Conservation (phyloP, 2,113 vertebrate species). For the Lophotis ruficrista region DNA sequence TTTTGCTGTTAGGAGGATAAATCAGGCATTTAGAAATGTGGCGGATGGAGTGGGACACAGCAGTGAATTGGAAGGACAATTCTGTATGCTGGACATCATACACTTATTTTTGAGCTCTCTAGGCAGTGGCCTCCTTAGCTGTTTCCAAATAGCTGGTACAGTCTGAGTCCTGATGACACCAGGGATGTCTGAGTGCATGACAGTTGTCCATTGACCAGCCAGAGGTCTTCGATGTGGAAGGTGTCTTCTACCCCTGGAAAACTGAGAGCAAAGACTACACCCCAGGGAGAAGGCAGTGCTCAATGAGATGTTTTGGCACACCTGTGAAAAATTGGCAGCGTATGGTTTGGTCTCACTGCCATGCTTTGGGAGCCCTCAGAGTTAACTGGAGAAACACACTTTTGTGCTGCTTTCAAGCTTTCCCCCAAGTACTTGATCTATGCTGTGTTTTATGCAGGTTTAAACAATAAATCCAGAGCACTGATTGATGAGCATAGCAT, state of each 20-base stretch:
- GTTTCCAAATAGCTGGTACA: background rate
- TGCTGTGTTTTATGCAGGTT: background rate
- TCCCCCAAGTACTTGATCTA: background rate
- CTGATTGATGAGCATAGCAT: background rate
- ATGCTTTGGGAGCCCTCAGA: background rate
- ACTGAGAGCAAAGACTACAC: background rate
- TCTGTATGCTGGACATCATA: background rate
- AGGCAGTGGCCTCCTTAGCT: background rate
- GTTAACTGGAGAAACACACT: background rate
- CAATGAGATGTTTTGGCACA: background rate
- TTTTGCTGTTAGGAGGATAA: background rate
- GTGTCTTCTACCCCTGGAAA: background rate
- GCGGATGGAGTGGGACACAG: background rate
- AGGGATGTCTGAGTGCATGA: background rate
- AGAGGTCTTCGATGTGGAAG: background rate
- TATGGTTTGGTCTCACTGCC: background rate
- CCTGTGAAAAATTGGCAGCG: accelerated
- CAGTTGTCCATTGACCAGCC: background rate
- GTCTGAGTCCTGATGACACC: background rate
- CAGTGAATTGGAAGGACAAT: background rate
- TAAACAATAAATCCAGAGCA: background rate
- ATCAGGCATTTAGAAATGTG: background rate
- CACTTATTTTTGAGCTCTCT: background rate
- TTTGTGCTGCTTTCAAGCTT: background rate
- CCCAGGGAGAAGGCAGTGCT: background rate